Percentiles rank a stretch among this genome's conserved stretches.
Evolutionary conservation across 2,888 invertebrate species (phyloP).

Genomic region (Harpalus rubripes): DNA sequence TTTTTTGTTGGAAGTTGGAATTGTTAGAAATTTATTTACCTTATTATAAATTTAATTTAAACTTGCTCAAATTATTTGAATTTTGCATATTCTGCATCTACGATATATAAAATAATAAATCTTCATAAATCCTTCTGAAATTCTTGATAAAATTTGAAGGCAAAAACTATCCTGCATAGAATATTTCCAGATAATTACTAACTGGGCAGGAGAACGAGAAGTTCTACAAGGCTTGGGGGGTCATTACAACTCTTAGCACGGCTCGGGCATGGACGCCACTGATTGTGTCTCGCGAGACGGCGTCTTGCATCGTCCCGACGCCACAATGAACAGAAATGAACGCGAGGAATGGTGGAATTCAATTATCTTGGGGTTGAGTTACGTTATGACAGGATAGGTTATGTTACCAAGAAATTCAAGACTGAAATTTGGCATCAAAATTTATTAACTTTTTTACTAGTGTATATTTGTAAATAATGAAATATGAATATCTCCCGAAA

Average conservation of each 20-base stretch:
- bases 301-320: constrained; percentile 25
- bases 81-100: constrained; percentile 3
- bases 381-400: constrained; percentile 4
- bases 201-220: constrained; percentile 6
- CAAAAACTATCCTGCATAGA: constrained; percentile 37
- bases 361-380: constrained; percentile 73
- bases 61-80: background rate
- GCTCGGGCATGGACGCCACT: constrained; percentile 70
- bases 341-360: constrained; percentile 72
- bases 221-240: constrained; percentile 2
- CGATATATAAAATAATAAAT: constrained; percentile 2
- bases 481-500: too few species aligned
- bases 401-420: background rate
- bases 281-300: constrained; percentile 73
- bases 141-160: constrained; percentile 5
- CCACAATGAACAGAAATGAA: constrained; percentile 75
- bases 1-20: background rate
- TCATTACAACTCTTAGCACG: constrained; percentile 39
- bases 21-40: background rate
- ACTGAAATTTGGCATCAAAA: too few species aligned
- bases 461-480: too few species aligned
- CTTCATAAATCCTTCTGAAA: background rate
- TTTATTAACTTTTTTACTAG: too few species aligned
- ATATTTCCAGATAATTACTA: constrained; percentile 44
- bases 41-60: constrained; percentile 8